Evolutionary conservation across 2,888 invertebrate species (phyloP).

Genomic region (Cephus runcator): DNA sequence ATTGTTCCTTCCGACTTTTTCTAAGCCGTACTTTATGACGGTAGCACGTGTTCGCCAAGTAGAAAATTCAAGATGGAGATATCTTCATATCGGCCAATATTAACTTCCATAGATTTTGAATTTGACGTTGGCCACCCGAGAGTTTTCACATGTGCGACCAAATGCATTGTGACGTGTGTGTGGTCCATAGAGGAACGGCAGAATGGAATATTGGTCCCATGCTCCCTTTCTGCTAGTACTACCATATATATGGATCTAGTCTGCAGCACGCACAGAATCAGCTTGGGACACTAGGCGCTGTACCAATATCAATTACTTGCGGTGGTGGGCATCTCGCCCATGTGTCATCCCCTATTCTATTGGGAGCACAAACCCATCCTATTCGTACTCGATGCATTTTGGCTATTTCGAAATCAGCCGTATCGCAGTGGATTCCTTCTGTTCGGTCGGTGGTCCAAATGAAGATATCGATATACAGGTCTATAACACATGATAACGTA

Average conservation of each 20-base stretch:
- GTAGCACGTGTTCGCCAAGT: too few relatives aligned
- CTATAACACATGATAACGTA: too few relatives aligned
- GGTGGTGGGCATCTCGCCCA: slow-evolving; percentile 37
- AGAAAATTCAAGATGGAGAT: too few relatives aligned
- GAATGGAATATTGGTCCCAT: slow-evolving; percentile 48
- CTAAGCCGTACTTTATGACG: too few relatives aligned
- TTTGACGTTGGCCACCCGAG: slow-evolving; percentile 29
- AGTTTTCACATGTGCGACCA: slow-evolving; percentile 12
- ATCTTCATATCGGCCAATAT: slow-evolving; percentile 29
- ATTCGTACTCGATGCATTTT: slow-evolving; percentile 9
- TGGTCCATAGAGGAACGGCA: slow-evolving; percentile 16
- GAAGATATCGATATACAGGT: too few relatives aligned
- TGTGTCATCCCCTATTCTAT: slow-evolving; percentile 42
- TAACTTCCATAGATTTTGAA: slow-evolving; percentile 40
- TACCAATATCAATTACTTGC: slow-evolving; percentile 58
- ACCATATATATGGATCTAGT: slow-evolving; percentile 7
- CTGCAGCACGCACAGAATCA: slow-evolving; percentile 22
- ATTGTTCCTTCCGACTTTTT: too few relatives aligned
- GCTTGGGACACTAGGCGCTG: slow-evolving; percentile 38
- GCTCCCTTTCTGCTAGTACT: slow-evolving; percentile 26
- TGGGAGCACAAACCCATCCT: slow-evolving; percentile 24
- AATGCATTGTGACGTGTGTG: neutral
- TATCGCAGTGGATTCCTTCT: too few relatives aligned
- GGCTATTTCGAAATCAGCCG: slow-evolving; percentile 17
- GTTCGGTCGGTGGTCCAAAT: too few relatives aligned